These are phyloP conservation scores for Lamprologus tigripictilis DNA, from an alignment of 2,113 vertebrate species.

Conservation along the genomic window DNA sequence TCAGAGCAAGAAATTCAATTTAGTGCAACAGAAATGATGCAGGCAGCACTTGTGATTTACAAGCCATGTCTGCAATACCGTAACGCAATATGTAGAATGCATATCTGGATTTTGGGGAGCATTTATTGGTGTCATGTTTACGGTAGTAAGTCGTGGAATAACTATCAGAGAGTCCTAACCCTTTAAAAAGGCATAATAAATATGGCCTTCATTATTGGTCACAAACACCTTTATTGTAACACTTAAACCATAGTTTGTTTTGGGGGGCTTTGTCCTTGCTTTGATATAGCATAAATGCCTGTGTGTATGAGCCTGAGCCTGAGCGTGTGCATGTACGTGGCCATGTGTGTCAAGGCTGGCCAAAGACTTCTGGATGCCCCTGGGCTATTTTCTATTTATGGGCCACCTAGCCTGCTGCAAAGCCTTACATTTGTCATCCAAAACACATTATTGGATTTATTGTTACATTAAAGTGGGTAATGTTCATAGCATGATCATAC, in stretches of 20 bases:
- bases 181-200: neutral
- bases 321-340: neutral
- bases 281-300: neutral
- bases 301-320: neutral
- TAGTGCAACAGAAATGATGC: slow-evolving; percentile 17
- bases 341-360: slow-evolving; percentile 24
- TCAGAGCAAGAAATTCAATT: slow-evolving; percentile 16
- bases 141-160: neutral
- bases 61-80: neutral
- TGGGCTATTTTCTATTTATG: slow-evolving; percentile 54
- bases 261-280: neutral
- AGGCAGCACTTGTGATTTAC: slow-evolving; percentile 4
- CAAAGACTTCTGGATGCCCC: slow-evolving; percentile 46
- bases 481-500: neutral
- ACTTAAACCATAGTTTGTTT: neutral
- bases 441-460: slow-evolving; percentile 33
- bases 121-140: neutral
- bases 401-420: slow-evolving; percentile 45
- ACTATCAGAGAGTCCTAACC: neutral
- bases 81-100: neutral
- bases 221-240: neutral
- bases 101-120: neutral
- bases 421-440: slow-evolving; percentile 23
- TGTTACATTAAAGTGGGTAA: neutral
- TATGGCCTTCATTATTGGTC: neutral